These are phyloP conservation scores for Ischnura elegans DNA, from an alignment of 2,888 invertebrate genomes.

Conservation along the genomic window DNA sequence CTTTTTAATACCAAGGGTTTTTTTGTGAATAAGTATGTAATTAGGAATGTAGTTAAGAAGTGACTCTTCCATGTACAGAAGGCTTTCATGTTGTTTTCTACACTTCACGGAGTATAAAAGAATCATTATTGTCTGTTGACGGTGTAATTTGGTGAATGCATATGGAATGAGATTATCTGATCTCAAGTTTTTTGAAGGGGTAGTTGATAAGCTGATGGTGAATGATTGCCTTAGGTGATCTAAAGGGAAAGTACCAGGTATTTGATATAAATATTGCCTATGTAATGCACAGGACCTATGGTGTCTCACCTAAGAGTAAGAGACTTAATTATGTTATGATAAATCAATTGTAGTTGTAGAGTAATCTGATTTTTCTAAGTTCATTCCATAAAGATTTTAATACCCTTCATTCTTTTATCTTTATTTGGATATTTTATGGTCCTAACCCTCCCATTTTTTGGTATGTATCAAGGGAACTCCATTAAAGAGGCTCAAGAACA, in stretches of 20 bases:
- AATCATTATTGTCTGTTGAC: not conserved
- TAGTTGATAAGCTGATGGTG: not conserved
- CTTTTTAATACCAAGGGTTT: not conserved
- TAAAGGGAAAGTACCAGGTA: not conserved
- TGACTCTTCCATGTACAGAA: not conserved
- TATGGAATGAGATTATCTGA: not conserved
- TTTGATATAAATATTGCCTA: not conserved
- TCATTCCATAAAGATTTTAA: constrained; percentile 30
- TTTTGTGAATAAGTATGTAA: not conserved
- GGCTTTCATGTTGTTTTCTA: not conserved
- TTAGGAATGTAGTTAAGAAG: not conserved
- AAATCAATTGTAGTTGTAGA: not conserved
- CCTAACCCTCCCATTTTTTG: not conserved
- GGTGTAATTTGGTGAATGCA: not conserved
- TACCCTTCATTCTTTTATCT: not conserved
- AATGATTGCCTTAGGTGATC: not conserved
- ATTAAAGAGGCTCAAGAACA: too few species aligned
- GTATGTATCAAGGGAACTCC: not conserved
- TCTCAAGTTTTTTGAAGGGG: not conserved
- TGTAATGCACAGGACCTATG: not conserved
- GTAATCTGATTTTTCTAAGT: not conserved
- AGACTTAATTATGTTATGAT: not conserved
- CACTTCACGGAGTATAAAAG: not conserved
- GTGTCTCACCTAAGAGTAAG: not conserved
- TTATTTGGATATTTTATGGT: not conserved